Base-by-base conservation (phyloP, 1,140 invertebrate genomes). In the Drosophila malerkotliana region DNA sequence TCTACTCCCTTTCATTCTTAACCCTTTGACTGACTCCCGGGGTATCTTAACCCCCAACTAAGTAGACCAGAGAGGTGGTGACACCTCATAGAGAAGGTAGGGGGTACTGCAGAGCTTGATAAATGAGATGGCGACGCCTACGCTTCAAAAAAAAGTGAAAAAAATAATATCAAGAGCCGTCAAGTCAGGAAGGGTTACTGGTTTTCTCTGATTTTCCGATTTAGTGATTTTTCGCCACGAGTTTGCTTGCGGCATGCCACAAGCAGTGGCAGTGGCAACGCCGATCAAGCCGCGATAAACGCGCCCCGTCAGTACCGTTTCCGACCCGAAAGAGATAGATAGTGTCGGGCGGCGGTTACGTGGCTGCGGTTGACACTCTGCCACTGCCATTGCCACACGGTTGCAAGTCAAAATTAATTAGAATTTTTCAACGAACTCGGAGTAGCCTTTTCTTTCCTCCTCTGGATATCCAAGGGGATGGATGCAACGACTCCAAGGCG, bases 351-450 rank as follows among this genome's bases (percentile, higher is more conserved):
- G 55, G 37, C 45, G 63, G 67, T 64, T 62, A 63, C 78, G 83
- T 75, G 78, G 61, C 82, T 87, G 82, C 61, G 69, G 83, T 77
- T 88, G 83, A 88, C 83, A 21, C 21, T 21, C 21, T 21, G 21
- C 2, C 21, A 88, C 45, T 88, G 79, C 4, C 26, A 6, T 1
- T 87, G 79, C 79, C 79, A 88, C 34, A 79, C 84, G 83, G 80
- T 72, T 88, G 83, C 83, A 88, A 88, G 84, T 88, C 83, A 88
- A 89, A 89, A 88, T 88, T 88, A 88, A 88, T 88, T 88, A 88
- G 83, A 88, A 88, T 88, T 88, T 71, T 89, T 73, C 76, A 87
- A 73, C 71, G 62, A 48, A 66, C 49, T 37, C 39, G 3, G 30
- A 37, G 34, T 37, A 10, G 34, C 34, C 32, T 12, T 45, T 41